A percentile compares a stretch with the other conserved stretches of the same genome.
Evolutionary conservation across 2,113 vertebrate species (phyloP).

Genomic region (Scomber scombrus): DNA sequence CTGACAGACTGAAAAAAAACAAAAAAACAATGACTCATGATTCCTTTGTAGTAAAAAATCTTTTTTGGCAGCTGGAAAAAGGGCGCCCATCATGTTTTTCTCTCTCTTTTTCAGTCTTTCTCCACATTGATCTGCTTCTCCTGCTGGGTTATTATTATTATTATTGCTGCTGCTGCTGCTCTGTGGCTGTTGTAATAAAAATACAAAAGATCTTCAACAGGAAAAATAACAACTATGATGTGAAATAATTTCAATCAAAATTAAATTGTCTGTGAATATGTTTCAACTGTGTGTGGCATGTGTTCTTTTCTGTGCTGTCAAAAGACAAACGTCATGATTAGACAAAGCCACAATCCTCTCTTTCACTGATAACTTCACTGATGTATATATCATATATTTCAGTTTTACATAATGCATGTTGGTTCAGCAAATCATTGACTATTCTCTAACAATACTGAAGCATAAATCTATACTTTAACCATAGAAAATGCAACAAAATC

Average conservation of each 20-base stretch:
- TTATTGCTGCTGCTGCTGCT: constrained; percentile 90
- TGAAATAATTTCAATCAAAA: constrained; percentile 98
- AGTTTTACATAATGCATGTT: too few relatives aligned
- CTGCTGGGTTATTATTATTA: constrained; percentile 89
- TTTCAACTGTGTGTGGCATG: constrained; percentile 82
- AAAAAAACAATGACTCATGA: constrained; percentile 52
- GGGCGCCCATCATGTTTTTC: constrained; percentile 50
- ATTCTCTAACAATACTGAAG: too few relatives aligned
- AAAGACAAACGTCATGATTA: not conserved
- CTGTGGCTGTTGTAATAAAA: constrained; percentile 95
- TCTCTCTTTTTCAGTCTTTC: constrained; percentile 75
- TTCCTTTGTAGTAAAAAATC: constrained; percentile 65
- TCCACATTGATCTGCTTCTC: constrained; percentile 91
- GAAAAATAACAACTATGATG: constrained; percentile 91
- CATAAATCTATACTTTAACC: too few relatives aligned
- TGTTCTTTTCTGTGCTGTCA: constrained; percentile 12
- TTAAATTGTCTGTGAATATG: constrained; percentile 97
- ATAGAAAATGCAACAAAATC: too few relatives aligned
- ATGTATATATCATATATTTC: too few relatives aligned
- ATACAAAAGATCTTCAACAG: constrained; percentile 83
- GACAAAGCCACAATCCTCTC: too few relatives aligned
- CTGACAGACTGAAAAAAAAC: constrained; percentile 62
- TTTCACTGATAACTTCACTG: too few relatives aligned
- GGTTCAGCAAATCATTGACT: too few relatives aligned
- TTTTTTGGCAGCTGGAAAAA: constrained; percentile 72